Evolutionary conservation across 1,140 invertebrate species (phyloP).

Genomic region (Trichonephila clavipes): DNA sequence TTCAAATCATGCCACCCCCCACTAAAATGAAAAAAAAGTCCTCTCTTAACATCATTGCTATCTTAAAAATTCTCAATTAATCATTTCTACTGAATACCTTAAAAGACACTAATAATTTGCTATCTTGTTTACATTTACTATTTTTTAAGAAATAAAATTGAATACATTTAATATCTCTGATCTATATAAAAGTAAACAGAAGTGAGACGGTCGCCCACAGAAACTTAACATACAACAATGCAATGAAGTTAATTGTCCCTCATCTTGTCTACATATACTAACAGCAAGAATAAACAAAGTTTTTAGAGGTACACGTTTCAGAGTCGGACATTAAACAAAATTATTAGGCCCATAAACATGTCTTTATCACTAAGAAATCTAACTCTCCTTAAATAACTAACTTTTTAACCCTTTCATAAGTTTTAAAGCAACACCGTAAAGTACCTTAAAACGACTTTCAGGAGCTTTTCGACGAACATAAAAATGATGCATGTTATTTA

Average conservation of each 20-base stretch:
- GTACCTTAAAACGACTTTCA: slow-evolving; percentile 38
- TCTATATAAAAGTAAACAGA: too few relatives aligned
- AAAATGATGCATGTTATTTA: slow-evolving; percentile 64
- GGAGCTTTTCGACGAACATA: slow-evolving; percentile 29
- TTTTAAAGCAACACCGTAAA: slow-evolving; percentile 12
- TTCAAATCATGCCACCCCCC: too few relatives aligned
- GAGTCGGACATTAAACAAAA: slow-evolving; percentile 44
- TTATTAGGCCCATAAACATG: slow-evolving; percentile 57
- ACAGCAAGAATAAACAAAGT: background rate
- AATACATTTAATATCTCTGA: too few relatives aligned
- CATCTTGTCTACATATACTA: background rate
- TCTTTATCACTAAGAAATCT: slow-evolving; percentile 63
- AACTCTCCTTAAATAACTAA: slow-evolving; percentile 45
- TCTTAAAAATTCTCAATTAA: too few relatives aligned
- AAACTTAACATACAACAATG: background rate
- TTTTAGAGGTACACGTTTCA: background rate
- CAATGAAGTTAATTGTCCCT: background rate
- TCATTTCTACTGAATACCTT: too few relatives aligned
- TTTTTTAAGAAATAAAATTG: too few relatives aligned
- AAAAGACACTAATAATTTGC: too few relatives aligned
- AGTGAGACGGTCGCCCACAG: too few relatives aligned
- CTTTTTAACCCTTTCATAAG: slow-evolving; percentile 58
- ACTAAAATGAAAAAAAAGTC: too few relatives aligned
- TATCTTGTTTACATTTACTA: too few relatives aligned
- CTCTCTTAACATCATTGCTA: too few relatives aligned